Evolutionary conservation across 1,140 invertebrate species (phyloP).

Genomic region (Coboldia fuscipes): DNA sequence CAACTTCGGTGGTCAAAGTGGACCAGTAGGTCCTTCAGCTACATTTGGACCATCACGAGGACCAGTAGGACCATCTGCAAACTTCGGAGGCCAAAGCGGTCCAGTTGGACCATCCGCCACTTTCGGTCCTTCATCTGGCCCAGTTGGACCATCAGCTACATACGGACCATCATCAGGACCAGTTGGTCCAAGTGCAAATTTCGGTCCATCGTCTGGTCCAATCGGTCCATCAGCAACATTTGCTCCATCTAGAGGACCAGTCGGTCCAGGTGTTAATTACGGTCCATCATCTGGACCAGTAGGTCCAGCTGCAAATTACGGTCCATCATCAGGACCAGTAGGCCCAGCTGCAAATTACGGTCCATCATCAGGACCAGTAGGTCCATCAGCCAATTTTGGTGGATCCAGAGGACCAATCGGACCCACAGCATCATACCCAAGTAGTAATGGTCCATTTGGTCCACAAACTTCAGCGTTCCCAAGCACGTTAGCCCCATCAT

Average conservation of each 20-base stretch:
- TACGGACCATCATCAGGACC: constrained; percentile 8
- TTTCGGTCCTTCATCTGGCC: constrained; percentile 9
- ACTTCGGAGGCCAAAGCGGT: constrained; percentile 8
- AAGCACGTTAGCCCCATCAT: too few relatives aligned
- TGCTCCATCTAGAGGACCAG: constrained; percentile 2
- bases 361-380: constrained; percentile 8
- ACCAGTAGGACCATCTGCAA: constrained; percentile 3
- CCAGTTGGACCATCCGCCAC: constrained; percentile 8
- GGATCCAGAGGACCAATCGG: constrained; percentile 8
- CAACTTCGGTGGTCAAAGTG: constrained; percentile 7
- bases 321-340: constrained; percentile 2
- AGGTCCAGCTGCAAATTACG: constrained; percentile 7
- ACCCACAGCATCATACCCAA: constrained; percentile 6
- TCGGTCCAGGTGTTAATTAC: constrained; percentile 7
- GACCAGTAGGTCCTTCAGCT: constrained; percentile 7
- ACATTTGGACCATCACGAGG: constrained; percentile 20
- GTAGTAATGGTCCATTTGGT: constrained; percentile 5
- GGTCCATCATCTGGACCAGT: constrained; percentile 8
- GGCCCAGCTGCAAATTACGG: constrained; percentile 5
- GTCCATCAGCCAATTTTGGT: constrained; percentile 6
- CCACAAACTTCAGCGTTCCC: too few relatives aligned
- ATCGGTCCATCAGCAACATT: constrained; percentile 18
- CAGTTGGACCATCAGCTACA: constrained; percentile 7
- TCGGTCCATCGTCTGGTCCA: constrained; percentile 23
- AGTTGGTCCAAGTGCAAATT: constrained; percentile 12